Evolutionary conservation across 2,113 vertebrate genomes (phyloP), one percentile per base, ranked within the genome.

Genomic region (Alectura lathami): DNA sequence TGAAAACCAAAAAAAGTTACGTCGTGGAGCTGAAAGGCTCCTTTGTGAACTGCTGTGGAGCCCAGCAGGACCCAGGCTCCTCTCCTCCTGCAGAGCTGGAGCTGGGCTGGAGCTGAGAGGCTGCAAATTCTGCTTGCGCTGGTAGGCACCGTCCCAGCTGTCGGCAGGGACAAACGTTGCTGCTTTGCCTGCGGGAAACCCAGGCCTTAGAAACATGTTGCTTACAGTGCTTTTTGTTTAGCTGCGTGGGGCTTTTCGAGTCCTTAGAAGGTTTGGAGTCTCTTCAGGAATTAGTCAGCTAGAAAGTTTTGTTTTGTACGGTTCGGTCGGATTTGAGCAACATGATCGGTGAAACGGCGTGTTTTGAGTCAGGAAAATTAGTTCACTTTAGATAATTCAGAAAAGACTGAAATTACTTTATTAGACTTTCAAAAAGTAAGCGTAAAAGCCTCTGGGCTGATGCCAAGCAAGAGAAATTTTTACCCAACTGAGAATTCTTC

Each of bases 401-500:
- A 91, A 70, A 62, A 3, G 26, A 30, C 88, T 95, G 80, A 85
- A 93, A 83, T 93, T 48, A 78, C 80, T 86, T 91, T 70, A 78
- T 90, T 88, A 94, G 88, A 68, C 76, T 95, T 94, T 75, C 40
- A 81, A 38, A 86, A 79, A 76, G 69, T 73, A 78, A 88, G 86
- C 94, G 81, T 81, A 45, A 90, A 95, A 96, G 84, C 22, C 32
- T 91, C 62, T 91, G 69, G 90, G 83, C 86, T 88, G 86, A 92
- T 64, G 90, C 93, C 91, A 96, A 83, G 56, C 43, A 78, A 78
- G 69, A 83, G 78, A 91, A 70, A 86, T 77, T 78, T 84, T 79
- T 94, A 91, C 60, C 83, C 80, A 64, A 77, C 90, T 57, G 69
- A 96, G 88, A 95, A 94, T 90, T 95, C 87, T 88, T 93, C 85